Conservation (phyloP, 1,140 invertebrate species). For the Drosophila triauraria region DNA sequence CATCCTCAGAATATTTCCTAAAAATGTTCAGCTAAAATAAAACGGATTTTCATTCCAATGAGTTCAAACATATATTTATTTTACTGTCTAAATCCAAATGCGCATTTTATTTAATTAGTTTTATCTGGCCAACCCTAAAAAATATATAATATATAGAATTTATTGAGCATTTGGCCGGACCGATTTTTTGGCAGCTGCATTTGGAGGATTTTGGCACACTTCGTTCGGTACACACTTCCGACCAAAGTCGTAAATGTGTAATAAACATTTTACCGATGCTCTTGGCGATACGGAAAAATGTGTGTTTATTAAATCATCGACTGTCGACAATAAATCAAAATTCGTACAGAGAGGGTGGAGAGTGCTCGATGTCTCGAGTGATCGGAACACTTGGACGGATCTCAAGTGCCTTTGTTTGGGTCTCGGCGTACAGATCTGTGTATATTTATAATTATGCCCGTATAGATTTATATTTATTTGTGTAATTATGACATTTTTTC, state of each 20-base stretch:
- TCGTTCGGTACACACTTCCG: not conserved
- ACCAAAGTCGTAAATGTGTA: slow-evolving; percentile 8
- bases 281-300: slow-evolving; percentile 3
- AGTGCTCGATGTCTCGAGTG: slow-evolving; percentile 24
- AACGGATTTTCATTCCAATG: not conserved
- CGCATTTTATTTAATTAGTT: slow-evolving; percentile 53
- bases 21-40: not conserved
- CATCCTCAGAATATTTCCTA: not conserved
- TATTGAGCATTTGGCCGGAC: slow-evolving; percentile 31
- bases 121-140: slow-evolving; percentile 18
- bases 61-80: slow-evolving; percentile 6
- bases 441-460: slow-evolving; percentile 36
- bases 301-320: slow-evolving; percentile 60
- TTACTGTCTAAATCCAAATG: slow-evolving; percentile 30
- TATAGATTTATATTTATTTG: slow-evolving; percentile 68
- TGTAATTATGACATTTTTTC: slow-evolving; percentile 81
- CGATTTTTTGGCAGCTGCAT: slow-evolving; percentile 45
- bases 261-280: slow-evolving; percentile 34
- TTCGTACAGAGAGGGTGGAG: not conserved
- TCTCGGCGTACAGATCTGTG: slow-evolving; percentile 15
- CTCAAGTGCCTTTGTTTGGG: slow-evolving; percentile 66
- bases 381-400: slow-evolving; percentile 8
- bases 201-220: slow-evolving; percentile 26
- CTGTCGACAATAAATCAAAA: slow-evolving; percentile 51
- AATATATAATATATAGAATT: slow-evolving; percentile 28